Evolutionary conservation across 2,113 vertebrate species (phyloP).

Genomic region (Phoenicopterus ruber): DNA sequence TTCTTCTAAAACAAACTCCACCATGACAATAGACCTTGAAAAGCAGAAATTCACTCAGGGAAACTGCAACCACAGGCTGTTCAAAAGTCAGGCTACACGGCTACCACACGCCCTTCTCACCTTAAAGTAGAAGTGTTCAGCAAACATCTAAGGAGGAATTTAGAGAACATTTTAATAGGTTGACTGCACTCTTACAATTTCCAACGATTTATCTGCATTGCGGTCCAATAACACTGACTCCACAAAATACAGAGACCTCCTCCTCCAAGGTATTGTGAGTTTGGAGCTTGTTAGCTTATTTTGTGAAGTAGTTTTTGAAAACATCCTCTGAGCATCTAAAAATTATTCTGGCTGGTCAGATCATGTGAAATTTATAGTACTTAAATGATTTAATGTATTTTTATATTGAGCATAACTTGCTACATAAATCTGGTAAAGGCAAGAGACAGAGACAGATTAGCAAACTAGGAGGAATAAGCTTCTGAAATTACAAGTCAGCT

Average conservation of each 20-base stretch:
- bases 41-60: not conserved
- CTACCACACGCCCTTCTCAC: not conserved
- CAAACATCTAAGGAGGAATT: not conserved
- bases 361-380: not conserved
- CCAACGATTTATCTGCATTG: not conserved
- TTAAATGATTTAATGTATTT: not conserved
- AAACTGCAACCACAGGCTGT: not conserved
- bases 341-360: not conserved
- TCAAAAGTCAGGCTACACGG: not conserved
- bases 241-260: not conserved
- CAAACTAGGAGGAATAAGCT: not conserved
- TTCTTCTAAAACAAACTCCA: not conserved
- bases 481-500: not conserved
- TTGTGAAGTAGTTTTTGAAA: not conserved
- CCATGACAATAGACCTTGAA: not conserved
- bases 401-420: not conserved
- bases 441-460: not conserved
- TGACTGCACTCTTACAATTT: not conserved
- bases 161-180: not conserved
- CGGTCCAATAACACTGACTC: fast-evolving
- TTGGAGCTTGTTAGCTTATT: not conserved
- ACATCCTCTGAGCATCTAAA: not conserved
- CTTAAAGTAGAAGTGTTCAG: not conserved
- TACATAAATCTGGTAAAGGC: not conserved
- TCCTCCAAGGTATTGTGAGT: not conserved